These are phyloP conservation scores for Heliopora coerulea DNA, from an alignment of 92 coral and sea anemone genomes.

Conservation along the genomic window DNA sequence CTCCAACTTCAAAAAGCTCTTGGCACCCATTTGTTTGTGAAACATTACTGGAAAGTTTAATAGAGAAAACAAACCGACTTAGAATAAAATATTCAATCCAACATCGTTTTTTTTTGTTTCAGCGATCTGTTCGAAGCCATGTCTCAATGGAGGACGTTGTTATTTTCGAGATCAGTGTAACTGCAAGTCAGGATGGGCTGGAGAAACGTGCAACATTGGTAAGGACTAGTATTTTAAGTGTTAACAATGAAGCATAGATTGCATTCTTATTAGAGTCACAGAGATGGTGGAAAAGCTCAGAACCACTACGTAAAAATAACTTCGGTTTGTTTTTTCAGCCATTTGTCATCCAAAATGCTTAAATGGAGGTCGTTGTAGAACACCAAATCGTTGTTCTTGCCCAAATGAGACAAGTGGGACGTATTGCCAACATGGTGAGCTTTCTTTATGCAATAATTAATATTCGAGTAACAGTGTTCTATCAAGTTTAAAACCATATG, in stretches of 20 bases:
- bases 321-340: constrained; percentile 9
- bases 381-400: constrained; percentile 31
- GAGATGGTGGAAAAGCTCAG: too few species aligned
- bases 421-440: constrained; percentile 53
- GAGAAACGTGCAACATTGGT: constrained; percentile 38
- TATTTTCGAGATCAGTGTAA: constrained; percentile 32
- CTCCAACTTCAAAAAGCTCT: too few species aligned
- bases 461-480: background rate
- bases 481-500: too few species aligned
- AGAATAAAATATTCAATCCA: too few species aligned
- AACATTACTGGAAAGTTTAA: too few species aligned
- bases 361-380: constrained; percentile 28
- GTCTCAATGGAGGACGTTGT: constrained; percentile 39
- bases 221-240: constrained; percentile 10
- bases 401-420: constrained; percentile 39
- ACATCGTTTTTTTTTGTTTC: background rate
- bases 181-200: constrained; percentile 39
- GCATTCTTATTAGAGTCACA: too few species aligned
- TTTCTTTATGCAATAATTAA: background rate
- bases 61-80: too few species aligned
- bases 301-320: background rate
- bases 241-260: too few species aligned
- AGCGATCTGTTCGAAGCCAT: constrained; percentile 27
- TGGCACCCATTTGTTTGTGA: too few species aligned
- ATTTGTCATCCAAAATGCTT: constrained; percentile 36